Evolutionary conservation across 1,140 invertebrate species (phyloP).

Genomic region (Ooceraea biroi): DNA sequence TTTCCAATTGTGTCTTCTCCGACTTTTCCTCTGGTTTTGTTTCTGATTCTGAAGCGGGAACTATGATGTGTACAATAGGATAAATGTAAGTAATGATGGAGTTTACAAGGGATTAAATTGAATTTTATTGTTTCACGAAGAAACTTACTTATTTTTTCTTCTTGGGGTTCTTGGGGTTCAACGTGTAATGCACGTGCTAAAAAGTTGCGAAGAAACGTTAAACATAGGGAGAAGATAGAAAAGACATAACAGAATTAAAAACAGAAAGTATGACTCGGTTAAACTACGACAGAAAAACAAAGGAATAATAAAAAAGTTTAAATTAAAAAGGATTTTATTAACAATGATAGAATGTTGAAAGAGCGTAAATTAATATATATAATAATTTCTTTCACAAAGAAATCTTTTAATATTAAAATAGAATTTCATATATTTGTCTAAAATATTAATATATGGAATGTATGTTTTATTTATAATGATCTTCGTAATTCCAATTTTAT

Average conservation of each 20-base stretch:
- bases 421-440: too few species aligned
- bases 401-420: too few species aligned
- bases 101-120: not conserved
- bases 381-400: too few species aligned
- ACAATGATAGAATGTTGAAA: too few species aligned
- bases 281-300: too few species aligned
- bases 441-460: too few species aligned
- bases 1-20: conserved; percentile 59
- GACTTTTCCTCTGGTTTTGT: conserved; percentile 65
- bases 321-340: too few species aligned
- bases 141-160: conserved; percentile 51
- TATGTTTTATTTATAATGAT: too few species aligned
- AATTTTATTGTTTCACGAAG: not conserved
- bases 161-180: conserved; percentile 55
- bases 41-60: conserved; percentile 50
- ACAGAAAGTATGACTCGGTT: too few species aligned
- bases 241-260: conserved; percentile 4
- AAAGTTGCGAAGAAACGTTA: conserved; percentile 69
- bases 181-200: conserved; percentile 81
- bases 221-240: not conserved
- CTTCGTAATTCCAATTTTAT: too few species aligned
- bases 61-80: conserved; percentile 21
- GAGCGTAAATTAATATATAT: too few species aligned
- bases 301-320: too few species aligned
- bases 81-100: conserved; percentile 8